Conservation (phyloP, 2,888 invertebrate species). For the Tipula confusa region DNA sequence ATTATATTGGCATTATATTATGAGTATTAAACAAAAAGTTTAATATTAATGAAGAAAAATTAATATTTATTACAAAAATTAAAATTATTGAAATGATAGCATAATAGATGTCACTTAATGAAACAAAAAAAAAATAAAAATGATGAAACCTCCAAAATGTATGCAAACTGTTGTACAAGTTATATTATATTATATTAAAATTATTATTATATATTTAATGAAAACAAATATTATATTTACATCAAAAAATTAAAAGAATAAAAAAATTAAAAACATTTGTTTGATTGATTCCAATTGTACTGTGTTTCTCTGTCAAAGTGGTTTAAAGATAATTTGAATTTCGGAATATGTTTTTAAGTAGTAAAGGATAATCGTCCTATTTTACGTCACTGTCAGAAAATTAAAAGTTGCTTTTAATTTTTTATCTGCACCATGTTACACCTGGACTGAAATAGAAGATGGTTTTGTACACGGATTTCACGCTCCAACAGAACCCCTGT, state of each 20-base stretch:
- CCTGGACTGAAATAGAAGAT: no score
- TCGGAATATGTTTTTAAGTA: no score
- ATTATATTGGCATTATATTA: not conserved
- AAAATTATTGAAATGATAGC: not conserved
- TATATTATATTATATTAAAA: no score
- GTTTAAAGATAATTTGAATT: no score
- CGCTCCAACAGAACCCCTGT: no score
- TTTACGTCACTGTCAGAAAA: no score
- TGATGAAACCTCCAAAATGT: not conserved
- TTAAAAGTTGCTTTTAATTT: no score
- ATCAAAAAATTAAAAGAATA: not conserved
- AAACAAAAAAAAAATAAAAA: not conserved
- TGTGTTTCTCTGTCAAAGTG: no score
- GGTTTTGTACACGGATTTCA: no score
- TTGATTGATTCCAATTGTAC: not conserved
- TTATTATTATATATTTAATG: slow-evolving; percentile 7
- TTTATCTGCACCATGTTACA: no score
- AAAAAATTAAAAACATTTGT: not conserved
- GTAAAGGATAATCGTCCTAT: no score
- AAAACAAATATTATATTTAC: not conserved
- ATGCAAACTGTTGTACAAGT: slow-evolving; percentile 13
- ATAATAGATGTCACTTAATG: not conserved
- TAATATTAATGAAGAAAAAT: not conserved
- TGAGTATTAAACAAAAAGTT: not conserved
- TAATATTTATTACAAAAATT: no score